phyloP scores from a whole-genome alignment of 2,797 vertebrate species.

The Ataeniobius toweri region DNA sequence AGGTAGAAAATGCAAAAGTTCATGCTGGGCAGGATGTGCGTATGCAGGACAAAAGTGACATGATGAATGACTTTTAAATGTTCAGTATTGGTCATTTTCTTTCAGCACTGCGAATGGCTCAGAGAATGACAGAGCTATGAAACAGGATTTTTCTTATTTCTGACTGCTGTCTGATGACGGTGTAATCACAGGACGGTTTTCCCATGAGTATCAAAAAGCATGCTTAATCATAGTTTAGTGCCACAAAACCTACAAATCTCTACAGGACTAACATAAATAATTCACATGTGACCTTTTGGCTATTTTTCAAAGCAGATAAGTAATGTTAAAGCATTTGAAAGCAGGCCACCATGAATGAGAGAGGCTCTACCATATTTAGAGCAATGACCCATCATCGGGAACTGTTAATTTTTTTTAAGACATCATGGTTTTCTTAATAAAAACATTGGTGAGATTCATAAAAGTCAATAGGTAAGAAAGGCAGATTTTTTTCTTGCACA shows the following conservation, averaged over 20 bases:
- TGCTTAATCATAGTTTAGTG: not conserved
- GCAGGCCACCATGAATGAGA: not conserved
- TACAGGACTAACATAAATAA: not conserved
- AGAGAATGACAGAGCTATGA: not conserved
- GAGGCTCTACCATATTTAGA: not conserved
- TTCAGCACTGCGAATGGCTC: not conserved
- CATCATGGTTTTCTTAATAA: too few species aligned
- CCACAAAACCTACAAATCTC: not conserved
- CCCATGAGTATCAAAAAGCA: not conserved
- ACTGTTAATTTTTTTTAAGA: not conserved
- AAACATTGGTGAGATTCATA: too few species aligned
- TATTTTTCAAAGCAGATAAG: not conserved
- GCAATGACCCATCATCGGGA: not conserved
- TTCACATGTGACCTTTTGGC: not conserved
- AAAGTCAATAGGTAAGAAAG: too few species aligned
- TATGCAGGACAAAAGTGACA: not conserved
- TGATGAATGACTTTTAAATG: not conserved
- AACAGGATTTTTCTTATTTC: not conserved
- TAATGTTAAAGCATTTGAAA: not conserved
- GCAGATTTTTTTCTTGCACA: too few species aligned
- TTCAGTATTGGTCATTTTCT: not conserved
- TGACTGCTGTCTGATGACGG: not conserved
- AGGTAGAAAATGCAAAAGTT: not conserved
- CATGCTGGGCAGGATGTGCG: not conserved
- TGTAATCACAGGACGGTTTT: not conserved